Conservation (phyloP, 2,888 invertebrate genomes). For the Leptothorax acervorum region DNA sequence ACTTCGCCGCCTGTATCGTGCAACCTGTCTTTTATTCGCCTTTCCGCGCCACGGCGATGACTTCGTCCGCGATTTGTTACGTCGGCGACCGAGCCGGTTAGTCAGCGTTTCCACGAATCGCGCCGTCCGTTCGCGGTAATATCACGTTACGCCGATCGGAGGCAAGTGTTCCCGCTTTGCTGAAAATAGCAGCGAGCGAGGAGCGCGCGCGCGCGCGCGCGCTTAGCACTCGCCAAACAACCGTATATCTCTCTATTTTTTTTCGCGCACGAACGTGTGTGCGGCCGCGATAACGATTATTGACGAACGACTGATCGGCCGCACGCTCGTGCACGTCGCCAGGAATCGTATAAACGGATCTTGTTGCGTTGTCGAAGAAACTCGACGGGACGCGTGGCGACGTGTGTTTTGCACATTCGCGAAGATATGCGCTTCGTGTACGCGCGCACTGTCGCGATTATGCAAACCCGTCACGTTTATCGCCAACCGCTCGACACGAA, state of each 20-base stretch:
- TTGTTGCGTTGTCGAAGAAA: background rate
- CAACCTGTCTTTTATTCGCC: constrained; percentile 8
- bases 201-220: background rate
- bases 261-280: background rate
- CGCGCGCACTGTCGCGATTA: constrained; percentile 8
- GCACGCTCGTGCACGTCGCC: background rate
- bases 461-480: constrained; percentile 39
- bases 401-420: constrained; percentile 15
- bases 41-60: constrained; percentile 18
- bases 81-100: constrained; percentile 56
- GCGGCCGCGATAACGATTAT: constrained; percentile 46
- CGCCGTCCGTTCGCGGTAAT: constrained; percentile 57
- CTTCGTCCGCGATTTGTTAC: constrained; percentile 41
- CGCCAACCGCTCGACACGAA: background rate
- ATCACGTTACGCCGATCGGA: constrained; percentile 25
- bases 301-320: constrained; percentile 10
- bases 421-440: constrained; percentile 11
- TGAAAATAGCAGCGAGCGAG: constrained; percentile 47
- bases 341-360: background rate
- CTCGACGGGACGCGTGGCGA: background rate
- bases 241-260: constrained; percentile 22
- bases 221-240: background rate
- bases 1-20: background rate
- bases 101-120: constrained; percentile 65
- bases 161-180: constrained; percentile 29